phyloP scores from a whole-genome alignment of 2,113 vertebrate species.

The Megaptera novaeangliae region DNA sequence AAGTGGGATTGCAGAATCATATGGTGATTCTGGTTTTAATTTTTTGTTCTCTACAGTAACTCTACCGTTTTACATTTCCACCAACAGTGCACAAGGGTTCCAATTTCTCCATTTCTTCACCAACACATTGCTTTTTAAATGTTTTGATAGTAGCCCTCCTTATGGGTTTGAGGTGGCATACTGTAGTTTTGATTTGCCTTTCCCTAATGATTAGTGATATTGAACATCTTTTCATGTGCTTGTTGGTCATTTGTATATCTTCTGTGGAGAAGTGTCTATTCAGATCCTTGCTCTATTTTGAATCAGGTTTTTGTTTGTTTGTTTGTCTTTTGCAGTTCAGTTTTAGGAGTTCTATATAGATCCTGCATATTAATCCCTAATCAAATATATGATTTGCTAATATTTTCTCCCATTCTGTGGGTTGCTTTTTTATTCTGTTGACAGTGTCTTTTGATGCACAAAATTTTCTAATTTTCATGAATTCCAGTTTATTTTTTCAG shows the following conservation, averaged over 20 bases:
- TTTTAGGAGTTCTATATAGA: neutral
- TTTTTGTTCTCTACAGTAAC: neutral
- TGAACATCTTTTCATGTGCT: neutral
- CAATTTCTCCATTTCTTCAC: neutral
- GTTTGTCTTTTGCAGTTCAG: neutral
- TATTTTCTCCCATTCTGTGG: neutral
- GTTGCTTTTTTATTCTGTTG: neutral
- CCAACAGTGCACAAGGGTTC: neutral
- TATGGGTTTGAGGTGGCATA: neutral
- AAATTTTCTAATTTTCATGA: neutral
- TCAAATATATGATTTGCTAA: neutral
- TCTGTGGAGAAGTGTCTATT: neutral
- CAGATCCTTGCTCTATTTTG: neutral
- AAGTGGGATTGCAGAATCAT: neutral
- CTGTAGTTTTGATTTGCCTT: neutral
- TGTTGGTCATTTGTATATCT: neutral
- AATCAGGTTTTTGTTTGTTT: neutral
- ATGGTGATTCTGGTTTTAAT: neutral
- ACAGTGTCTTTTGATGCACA: neutral
- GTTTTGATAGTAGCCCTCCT: neutral
- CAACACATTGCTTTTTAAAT: neutral
- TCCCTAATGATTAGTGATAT: neutral
- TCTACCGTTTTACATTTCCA: neutral
- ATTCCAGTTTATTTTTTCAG: neutral
- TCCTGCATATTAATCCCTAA: neutral